Evolutionary conservation across 2,797 vertebrate species (phyloP), one percentile per base, ranked within the genome.

Genomic region (Miichthys miiuy): DNA sequence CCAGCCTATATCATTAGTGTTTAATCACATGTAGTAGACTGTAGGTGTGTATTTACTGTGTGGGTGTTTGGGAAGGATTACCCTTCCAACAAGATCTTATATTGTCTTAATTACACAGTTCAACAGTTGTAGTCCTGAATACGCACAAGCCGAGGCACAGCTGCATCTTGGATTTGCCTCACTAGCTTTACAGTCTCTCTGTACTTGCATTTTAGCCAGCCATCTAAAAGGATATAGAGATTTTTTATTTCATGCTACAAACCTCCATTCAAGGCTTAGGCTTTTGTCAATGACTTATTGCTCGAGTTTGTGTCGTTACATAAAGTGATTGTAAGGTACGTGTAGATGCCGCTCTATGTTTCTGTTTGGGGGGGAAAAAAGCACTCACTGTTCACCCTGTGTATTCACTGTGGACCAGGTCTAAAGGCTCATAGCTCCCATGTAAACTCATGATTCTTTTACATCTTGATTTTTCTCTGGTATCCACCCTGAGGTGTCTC

Each of bases 81-180:
- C 81, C 75, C 81, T 80, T 80, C 75, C 74, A 87, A 80, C 77
- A 77, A 66, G 82, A 88, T 92, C 77, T 85, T 79, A 91, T 91
- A 83, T 88, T 88, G 80, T 72, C 79, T 90, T 89, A 85, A 89
- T 90, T 90, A 87, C 84, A 88, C 85, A 87, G 87, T 86, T 89
- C 85, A 87, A 83, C 89, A 90, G 85, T 84, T 90, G 82, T 86
- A 79, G 79, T 83, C 79, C 64, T 87, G 61, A 65, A 81, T 61
- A 63, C 38, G n/a, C 82, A 83, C 63, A 66, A 13, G 21, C 60
- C 67, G 66, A 75, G 48, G 27, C 68, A 62, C 79, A 85, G 78
- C 90, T 88, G 86, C 41, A 51, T 82, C 62, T 78, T 62, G 38
- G 47, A 74, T 80, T 61, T 51, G 72, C 83, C 77, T 75, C 87